Evolutionary conservation across 1,140 invertebrate species (phyloP), one percentile per base, ranked within the genome.

Genomic region (Trichonephila inaurata): DNA sequence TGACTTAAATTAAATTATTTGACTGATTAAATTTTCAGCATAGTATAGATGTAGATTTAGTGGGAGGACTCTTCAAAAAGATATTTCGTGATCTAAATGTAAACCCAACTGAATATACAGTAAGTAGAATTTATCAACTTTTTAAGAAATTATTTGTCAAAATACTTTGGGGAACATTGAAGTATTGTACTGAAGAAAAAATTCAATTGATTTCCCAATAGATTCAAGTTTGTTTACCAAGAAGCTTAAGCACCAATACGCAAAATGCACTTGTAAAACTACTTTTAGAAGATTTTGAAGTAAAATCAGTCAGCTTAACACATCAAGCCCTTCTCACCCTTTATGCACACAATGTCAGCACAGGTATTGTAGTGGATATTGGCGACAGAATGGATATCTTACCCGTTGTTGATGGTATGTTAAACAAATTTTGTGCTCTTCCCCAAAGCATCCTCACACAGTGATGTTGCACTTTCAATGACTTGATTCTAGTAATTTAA

Each of bases 291-390:
- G 95, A 95, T 90, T 96, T 95, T 92, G 95, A 95, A 92, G 96
- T 96, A 72, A 95, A 95, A 94, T 96, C 96, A 40, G 96, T 96
- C 10, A 96, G 96, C 95, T 96, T 97, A 95, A 96, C 96, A n/a
- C 95, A 96, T 94, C 97, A 97, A 95, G 96, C 97, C 86, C 95
- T 97, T 24, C 95, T 97, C 77, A 96, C 97, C 58, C 95, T 97
- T 4, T 97, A 97, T 95, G 96, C 97, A 5, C 97, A 97, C 95
- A 96, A 97, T 83, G 96, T 96, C 4, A 96, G 96, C 7, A 97
- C 97, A 24, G 97, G 97, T 61, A 96, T 97, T 89, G 96, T 97
- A 61, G 97, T 97, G 6, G 97, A 97, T 95, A 96, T 97, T 94
- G 97, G 97, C 24, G 97, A 97, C 91, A 95, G 97, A 90, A 96